Evolutionary conservation across 35 echinoderm and acorn worm species (phyloP).

Genomic region (Heliocidaris tuberculata): DNA sequence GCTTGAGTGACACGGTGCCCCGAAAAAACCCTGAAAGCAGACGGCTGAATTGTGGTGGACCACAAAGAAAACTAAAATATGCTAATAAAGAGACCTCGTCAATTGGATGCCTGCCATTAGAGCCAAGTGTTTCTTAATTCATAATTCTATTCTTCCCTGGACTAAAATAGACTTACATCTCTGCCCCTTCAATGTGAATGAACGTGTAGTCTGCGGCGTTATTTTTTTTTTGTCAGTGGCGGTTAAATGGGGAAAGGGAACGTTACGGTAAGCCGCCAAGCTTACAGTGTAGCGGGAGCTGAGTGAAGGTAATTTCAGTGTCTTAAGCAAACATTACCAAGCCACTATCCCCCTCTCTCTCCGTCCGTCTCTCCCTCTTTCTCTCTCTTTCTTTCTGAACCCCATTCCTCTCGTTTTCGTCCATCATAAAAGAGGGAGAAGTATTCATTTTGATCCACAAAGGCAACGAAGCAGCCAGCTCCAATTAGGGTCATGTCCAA

Average conservation of each 20-base stretch:
- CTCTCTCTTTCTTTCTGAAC: not conserved
- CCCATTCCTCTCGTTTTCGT: not conserved
- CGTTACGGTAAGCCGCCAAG: conserved; percentile 27
- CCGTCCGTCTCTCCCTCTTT: not conserved
- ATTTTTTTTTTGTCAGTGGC: not conserved
- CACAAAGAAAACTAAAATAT: conserved; percentile 44
- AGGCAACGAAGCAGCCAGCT: conserved; percentile 40
- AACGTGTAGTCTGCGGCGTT: not conserved
- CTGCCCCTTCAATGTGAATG: not conserved
- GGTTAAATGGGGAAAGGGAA: not conserved
- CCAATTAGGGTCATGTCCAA: conserved; percentile 37
- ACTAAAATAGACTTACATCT: conserved; percentile 28
- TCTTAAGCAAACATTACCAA: conserved; percentile 29
- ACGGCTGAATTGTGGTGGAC: conserved; percentile 23
- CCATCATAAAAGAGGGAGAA: not conserved
- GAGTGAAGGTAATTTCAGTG: conserved; percentile 27
- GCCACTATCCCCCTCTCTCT: not conserved
- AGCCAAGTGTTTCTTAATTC: conserved; percentile 40
- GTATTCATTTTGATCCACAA: conserved; percentile 32
- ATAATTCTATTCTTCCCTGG: not conserved
- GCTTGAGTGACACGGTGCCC: not conserved
- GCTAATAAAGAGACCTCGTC: conserved; percentile 10
- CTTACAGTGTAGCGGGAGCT: conserved; percentile 22
- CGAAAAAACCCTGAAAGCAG: not conserved
- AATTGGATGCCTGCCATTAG: conserved; percentile 25